Evolutionary conservation across 2,113 vertebrate genomes (phyloP), one percentile per base, ranked within the genome.

Genomic region (Indri indri): DNA sequence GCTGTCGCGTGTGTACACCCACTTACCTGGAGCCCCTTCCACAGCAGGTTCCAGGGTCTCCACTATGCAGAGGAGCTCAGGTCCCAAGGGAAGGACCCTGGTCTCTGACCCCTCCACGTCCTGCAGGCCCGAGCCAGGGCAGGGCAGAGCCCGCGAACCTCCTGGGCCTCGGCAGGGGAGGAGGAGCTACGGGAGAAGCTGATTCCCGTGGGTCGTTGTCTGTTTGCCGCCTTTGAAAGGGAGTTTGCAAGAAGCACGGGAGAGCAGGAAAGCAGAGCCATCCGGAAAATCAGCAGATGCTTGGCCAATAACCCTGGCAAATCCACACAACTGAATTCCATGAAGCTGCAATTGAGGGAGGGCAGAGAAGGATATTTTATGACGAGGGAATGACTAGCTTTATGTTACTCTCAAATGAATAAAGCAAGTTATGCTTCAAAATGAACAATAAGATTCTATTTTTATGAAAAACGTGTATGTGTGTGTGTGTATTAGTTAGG

Each of bases 311-410:
- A 22, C 34, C 2, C 40, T 6, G 61, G 10, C 8, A 1, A 25
- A 2, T 32, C 20, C 17, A 1, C 1, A 6, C 18, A 8, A 0
- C 6, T 45, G 32, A 30, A 1, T 16, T 45, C 45, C 32, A 1
- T 3, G 65, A 10, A 18, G 89, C 83, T 32, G 0, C 27, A 1
- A 57, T 18, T 14, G 73, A 34, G 23, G 0, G 0, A 17, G 25
- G 8, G 12, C 1, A 20, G 42, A 54, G 25, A 54, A 42, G 25
- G 37, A 23, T 40, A 25, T 45, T 32, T 18, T 63, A 10, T 5
- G 27, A 42, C 1, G 74, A 82, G 3, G 34, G 37, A 5, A 17
- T 32, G 2, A 73, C 3, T 5, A 16, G 66, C 25, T 32, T 20
- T 18, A 34, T 3, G 0, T 16, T 22, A 17, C 30, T 45, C 45